Base-by-base conservation (phyloP, 37 sponge, comb jelly and placozoan genomes). In the Diacarnus erythraeanus region DNA sequence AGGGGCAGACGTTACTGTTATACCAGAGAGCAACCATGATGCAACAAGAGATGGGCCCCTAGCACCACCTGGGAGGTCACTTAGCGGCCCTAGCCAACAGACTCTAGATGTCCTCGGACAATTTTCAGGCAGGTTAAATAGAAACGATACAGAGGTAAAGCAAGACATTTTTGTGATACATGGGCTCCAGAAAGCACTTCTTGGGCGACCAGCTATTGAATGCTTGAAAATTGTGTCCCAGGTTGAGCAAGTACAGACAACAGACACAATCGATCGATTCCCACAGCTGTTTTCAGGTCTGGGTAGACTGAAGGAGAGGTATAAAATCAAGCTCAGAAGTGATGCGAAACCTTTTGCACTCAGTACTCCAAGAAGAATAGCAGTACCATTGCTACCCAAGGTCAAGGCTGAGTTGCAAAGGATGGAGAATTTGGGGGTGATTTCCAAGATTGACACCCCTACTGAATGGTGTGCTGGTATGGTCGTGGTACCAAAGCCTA, bases 381-480 rank as follows among this genome's bases (percentile, higher is more conserved):
- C 89, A 0, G 47, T 83, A 3, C 78, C 89, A 12, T 41, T 88
- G 23, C 21, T 72, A 40, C 66, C 72, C 2, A 77, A 73, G 51
- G 79, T 83, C n/a, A 77, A 83, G 21, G 83, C 3, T 22, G 89
- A 88, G 56, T 68, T 83, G 6, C 36, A 88, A 31, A 2, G 88
- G 25, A 88, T 88, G 88, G 75, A 77, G 43, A 18, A 20, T 10
- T 1, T 64, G 29, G 78, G 78, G 29, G 84, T 89, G 42, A 83
- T 78, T 35, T 25, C 72, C 0, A 47, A 33, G 12, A 51, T 85
- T 31, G 65, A 79, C 0, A 75, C 72, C 23, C 80, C 80, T 1
- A 86, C 80, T 33, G 80, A 86, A 0, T 79, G 86, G 80, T 80
- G 86, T 65, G 74, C 80, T 2, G 80, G 75, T 4, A 86, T 86